These are phyloP conservation scores for Latheticus oryzae DNA, from an alignment of 2,888 invertebrate species.

Conservation along the genomic window DNA sequence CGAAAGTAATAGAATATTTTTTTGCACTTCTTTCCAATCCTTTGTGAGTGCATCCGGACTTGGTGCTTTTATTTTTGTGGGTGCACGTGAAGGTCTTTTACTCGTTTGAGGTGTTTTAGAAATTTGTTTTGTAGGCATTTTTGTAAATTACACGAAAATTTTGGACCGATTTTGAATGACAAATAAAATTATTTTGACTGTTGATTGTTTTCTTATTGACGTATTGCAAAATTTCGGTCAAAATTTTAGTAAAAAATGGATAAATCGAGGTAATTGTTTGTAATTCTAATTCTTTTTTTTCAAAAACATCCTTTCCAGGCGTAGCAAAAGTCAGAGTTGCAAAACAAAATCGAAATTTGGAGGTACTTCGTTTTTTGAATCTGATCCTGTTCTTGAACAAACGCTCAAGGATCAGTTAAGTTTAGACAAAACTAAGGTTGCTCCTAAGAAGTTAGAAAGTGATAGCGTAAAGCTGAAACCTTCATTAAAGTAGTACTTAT, in stretches of 20 bases:
- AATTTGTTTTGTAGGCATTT: conserved; percentile 34
- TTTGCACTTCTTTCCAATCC: conserved; percentile 51
- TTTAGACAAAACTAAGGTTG: conserved; percentile 4
- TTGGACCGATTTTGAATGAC: conserved; percentile 10
- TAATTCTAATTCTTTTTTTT: not conserved
- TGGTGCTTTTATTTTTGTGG: conserved; percentile 45
- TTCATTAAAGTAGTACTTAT: conserved; percentile 10
- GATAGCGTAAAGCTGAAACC: conserved; percentile 10
- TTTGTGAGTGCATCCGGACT: conserved; percentile 38
- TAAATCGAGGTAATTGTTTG: conserved; percentile 8
- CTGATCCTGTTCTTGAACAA: conserved; percentile 20
- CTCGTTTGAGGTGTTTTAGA: conserved; percentile 45
- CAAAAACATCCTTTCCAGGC: not conserved
- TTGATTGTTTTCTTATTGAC: conserved; percentile 18
- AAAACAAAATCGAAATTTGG: not conserved
- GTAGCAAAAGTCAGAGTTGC: not conserved
- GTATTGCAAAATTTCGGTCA: conserved; percentile 5
- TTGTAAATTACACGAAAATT: conserved; percentile 15
- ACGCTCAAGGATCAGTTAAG: conserved; percentile 3
- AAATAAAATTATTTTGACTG: conserved; percentile 22
- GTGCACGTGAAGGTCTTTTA: conserved; percentile 54
- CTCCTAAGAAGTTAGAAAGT: conserved; percentile 1
- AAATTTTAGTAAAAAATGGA: conserved; percentile 32
- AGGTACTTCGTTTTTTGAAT: not conserved
- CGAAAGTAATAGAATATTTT: conserved; percentile 50